Percentiles rank a stretch among this genome's conserved stretches.
Conservation (phyloP, 2,113 vertebrate species). For the Hypanus sabinus region DNA sequence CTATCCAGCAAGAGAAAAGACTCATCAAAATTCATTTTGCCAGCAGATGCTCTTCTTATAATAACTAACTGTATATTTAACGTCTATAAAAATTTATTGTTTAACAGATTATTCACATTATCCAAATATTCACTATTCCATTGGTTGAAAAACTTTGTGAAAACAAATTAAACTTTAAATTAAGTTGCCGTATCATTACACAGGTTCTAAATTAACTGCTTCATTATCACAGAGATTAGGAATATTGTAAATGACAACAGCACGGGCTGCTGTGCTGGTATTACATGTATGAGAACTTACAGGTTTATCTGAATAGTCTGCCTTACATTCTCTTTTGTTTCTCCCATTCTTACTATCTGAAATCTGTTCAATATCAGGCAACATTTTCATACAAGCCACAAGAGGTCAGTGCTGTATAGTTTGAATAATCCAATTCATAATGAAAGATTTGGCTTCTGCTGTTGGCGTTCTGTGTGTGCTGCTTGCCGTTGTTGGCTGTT, state of each 20-base stretch:
- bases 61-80: background rate
- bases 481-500: background rate
- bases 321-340: background rate
- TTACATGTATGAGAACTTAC: background rate
- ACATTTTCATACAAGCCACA: background rate
- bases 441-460: background rate
- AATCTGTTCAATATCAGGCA: background rate
- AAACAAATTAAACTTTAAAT: background rate
- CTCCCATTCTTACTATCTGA: background rate
- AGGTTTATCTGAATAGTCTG: too few relatives aligned
- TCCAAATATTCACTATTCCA: background rate
- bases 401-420: slow-evolving; percentile 25
- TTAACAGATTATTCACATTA: background rate
- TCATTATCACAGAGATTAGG: background rate
- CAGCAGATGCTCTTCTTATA: background rate
- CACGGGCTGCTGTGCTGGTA: background rate
- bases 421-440: background rate
- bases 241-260: background rate
- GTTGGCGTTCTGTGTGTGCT: background rate
- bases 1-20: background rate
- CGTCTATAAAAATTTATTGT: background rate
- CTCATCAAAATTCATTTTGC: background rate
- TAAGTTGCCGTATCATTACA: too few relatives aligned
- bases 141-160: background rate
- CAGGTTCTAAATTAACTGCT: background rate